phyloP scores from a whole-genome alignment of 2,888 invertebrate genomes.

The Arrhopalites spinosus region DNA sequence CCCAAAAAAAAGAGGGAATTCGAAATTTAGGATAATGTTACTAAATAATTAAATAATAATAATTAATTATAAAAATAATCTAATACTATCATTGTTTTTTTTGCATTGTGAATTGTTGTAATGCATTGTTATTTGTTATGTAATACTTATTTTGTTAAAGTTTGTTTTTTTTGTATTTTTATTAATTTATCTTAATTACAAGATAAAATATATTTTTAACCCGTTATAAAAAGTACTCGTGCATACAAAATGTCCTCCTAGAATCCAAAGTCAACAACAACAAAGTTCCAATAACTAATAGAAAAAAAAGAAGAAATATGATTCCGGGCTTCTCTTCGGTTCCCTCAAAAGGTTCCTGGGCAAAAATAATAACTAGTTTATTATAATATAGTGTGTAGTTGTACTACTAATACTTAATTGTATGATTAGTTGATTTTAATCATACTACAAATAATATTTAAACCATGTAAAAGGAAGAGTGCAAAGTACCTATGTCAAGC shows the following conservation, averaged over 20 bases:
- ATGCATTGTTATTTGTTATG: too few relatives aligned
- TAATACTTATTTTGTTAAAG: too few relatives aligned
- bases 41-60: neutral
- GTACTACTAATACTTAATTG: neutral
- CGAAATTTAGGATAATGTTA: neutral
- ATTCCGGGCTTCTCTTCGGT: neutral
- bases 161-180: too few relatives aligned
- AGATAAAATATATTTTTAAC: too few relatives aligned
- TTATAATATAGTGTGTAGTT: neutral
- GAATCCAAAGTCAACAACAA: too few relatives aligned
- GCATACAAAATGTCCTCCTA: too few relatives aligned
- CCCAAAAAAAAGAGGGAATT: neutral
- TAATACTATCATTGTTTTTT: neutral
- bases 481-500: conserved; percentile 2
- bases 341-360: neutral
- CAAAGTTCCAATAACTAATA: too few relatives aligned
- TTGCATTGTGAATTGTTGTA: too few relatives aligned
- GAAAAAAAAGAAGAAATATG: neutral
- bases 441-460: neutral
- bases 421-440: neutral
- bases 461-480: neutral
- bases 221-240: too few relatives aligned
- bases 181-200: too few relatives aligned
- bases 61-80: neutral
- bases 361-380: neutral